These are phyloP conservation scores for Drosophila ochracea DNA, from an alignment of 2,888 invertebrate genomes.

Conservation along the genomic window DNA sequence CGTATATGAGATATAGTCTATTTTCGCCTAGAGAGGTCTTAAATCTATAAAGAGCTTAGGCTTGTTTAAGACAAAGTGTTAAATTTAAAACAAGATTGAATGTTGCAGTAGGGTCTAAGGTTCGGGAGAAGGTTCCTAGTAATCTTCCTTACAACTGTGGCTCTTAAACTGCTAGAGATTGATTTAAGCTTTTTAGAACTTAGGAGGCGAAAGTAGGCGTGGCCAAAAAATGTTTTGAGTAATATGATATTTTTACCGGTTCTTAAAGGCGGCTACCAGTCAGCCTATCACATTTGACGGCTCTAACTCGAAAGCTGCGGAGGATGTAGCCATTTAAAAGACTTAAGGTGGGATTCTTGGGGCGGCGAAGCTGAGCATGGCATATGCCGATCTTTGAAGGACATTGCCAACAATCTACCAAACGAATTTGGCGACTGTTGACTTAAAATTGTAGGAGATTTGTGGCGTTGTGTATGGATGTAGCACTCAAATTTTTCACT, in stretches of 20 bases:
- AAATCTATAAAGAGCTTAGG: too few species aligned
- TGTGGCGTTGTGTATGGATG: not conserved
- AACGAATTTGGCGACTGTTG: not conserved
- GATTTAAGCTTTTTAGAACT: too few species aligned
- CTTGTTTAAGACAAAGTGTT: not conserved
- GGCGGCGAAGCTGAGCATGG: not conserved
- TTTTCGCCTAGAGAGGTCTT: too few species aligned
- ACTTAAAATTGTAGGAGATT: not conserved
- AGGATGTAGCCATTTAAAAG: not conserved
- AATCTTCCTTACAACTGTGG: not conserved
- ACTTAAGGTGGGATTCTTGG: not conserved
- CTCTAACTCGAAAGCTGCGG: not conserved
- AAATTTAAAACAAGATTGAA: not conserved
- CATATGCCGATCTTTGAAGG: not conserved
- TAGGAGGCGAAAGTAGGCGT: too few species aligned
- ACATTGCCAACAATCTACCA: not conserved
- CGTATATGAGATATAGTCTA: too few species aligned
- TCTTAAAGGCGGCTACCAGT: not conserved
- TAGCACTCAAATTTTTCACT: not conserved
- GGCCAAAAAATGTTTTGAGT: accelerated
- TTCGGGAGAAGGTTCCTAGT: not conserved
- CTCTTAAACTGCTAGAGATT: not conserved
- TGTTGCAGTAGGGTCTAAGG: not conserved
- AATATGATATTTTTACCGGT: not conserved
- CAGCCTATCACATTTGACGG: not conserved